Base-by-base conservation (phyloP, 2,888 invertebrate species). In the Nomada fucata region DNA sequence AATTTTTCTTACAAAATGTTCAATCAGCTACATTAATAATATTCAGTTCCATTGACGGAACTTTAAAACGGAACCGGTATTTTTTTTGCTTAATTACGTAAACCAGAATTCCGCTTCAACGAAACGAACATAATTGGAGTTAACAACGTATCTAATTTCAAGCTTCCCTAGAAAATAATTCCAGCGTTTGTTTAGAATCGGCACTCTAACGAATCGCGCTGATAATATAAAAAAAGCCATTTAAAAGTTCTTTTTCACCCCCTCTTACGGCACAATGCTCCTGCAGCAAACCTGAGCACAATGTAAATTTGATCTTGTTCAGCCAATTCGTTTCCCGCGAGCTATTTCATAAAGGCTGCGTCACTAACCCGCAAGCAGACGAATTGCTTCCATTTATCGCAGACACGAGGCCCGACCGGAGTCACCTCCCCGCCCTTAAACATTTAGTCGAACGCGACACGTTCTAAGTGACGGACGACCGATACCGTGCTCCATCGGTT, bases 401-500 rank as follows among this genome's bases (percentile, higher is more conserved):
- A 15, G 47, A 29, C n/a, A 44, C 15, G 2, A 9, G 42, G n/a
- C 1, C 11, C 9, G 44, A 1, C 7, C 29, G 20, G 60, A 47
- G 44, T 20, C n/a, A 60, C 47, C 29, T 26, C 26, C 2, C n/a
- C 23, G n/a, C n/a, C 29, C n/a, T 60, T 23, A 15, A 60, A 59
- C 70, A 29, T 70, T 60, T 70, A 47, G 70, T 60, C 20, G 47
- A 60, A n/a, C 69, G 44, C 42, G 69, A 59, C 26, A 20, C 29
- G 29, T 70, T 20, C 60, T 70, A 70, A 70, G 60, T 70, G 70
- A 70, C 60, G 15, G 29, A 60, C 69, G 57, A 44, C 26, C 29
- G 55, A 20, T 57, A 57, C 57, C 59, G n/a, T 44, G 23, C 42
- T 55, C n/a, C 47, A 63, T 63, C 63, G 23, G 7, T n/a, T 23